Evolutionary conservation across 2,113 vertebrate species (phyloP).

Genomic region (Eudyptes chrysolophus): DNA sequence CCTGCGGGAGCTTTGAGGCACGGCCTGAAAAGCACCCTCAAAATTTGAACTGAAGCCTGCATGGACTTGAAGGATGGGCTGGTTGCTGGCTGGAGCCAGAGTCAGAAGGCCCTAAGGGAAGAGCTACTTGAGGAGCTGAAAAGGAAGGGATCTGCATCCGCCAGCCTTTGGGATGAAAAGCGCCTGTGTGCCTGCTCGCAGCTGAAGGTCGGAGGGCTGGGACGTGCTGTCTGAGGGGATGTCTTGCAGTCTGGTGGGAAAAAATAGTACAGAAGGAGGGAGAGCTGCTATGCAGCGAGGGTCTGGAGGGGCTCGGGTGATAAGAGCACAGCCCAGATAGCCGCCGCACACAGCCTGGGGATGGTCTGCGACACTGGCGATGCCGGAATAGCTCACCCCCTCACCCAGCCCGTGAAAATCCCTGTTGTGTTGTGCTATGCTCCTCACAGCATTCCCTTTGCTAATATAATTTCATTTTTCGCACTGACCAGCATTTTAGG

Average conservation of each 20-base stretch:
- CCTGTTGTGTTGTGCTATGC: too few species aligned
- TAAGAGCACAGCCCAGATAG: background rate
- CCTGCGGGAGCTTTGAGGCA: background rate
- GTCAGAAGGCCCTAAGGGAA: background rate
- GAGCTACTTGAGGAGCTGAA: background rate
- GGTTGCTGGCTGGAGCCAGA: background rate
- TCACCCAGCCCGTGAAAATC: background rate
- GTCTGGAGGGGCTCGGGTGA: background rate
- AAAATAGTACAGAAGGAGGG: background rate
- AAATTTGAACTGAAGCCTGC: background rate
- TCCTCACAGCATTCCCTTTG: background rate
- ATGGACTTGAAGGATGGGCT: background rate
- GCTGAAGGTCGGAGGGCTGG: background rate
- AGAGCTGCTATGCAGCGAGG: background rate
- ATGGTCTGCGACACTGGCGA: rapidly evolving
- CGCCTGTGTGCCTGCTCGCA: background rate
- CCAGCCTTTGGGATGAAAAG: background rate
- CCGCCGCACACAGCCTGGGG: background rate
- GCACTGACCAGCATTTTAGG: background rate
- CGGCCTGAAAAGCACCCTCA: background rate
- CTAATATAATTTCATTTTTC: background rate
- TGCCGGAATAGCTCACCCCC: rapidly evolving
- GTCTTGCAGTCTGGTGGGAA: background rate
- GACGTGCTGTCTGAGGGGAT: rapidly evolving
- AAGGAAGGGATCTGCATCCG: background rate